Evolutionary conservation across 2,113 vertebrate genomes (phyloP).

Genomic region (Fregata magnificens): DNA sequence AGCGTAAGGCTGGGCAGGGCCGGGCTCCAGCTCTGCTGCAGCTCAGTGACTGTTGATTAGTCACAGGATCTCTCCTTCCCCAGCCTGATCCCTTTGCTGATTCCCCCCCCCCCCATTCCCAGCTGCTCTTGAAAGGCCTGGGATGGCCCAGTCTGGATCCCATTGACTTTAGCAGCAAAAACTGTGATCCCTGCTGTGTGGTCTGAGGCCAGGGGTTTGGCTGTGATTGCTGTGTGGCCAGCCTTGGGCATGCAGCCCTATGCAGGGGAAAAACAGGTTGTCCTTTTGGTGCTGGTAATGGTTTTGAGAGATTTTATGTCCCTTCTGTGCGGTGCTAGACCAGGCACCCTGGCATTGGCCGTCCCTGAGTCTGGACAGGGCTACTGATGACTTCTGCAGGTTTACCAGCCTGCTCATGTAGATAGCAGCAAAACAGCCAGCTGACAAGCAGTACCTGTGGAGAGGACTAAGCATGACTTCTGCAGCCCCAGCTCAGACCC

Average conservation of each 20-base stretch:
- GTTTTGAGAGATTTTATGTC: background rate
- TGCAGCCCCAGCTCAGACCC: background rate
- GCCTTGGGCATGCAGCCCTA: background rate
- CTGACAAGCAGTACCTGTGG: background rate
- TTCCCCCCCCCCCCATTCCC: too few relatives aligned
- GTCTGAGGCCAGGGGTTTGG: background rate
- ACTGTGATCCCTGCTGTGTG: background rate
- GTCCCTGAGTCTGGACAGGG: background rate
- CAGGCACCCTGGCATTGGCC: background rate
- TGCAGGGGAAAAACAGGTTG: background rate
- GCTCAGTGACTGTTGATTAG: background rate
- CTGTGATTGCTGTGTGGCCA: background rate
- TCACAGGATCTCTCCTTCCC: background rate
- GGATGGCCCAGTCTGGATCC: background rate
- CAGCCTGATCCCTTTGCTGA: background rate
- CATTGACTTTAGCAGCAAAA: background rate
- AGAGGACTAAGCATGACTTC: background rate
- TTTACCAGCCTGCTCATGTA: background rate
- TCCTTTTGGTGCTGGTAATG: background rate
- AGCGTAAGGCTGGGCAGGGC: background rate
- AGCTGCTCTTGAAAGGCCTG: background rate
- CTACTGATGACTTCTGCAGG: background rate
- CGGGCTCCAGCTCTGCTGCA: background rate
- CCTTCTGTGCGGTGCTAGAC: background rate
- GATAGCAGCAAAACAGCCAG: background rate